A percentile compares a stretch with the other conserved stretches of the same genome.
phyloP scores from a whole-genome alignment of 2,888 invertebrate genomes.

The Alentia gelatinosa region DNA sequence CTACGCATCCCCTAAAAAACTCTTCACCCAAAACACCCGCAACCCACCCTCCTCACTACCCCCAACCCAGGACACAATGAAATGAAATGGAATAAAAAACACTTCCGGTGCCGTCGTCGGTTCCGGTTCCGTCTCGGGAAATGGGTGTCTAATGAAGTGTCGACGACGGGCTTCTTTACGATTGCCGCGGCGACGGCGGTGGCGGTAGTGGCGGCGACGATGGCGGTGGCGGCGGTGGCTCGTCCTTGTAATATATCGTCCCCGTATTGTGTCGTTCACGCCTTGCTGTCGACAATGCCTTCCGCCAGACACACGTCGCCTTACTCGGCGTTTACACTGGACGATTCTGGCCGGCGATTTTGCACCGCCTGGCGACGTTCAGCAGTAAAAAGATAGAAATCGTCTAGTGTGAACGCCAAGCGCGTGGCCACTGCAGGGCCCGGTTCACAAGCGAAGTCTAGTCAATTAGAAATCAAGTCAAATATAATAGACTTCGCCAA shows the following conservation, averaged over 20 bases:
- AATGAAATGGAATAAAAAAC: neutral
- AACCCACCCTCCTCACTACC: neutral
- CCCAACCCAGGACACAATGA: neutral
- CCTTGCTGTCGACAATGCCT: neutral
- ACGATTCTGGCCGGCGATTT: too few relatives aligned
- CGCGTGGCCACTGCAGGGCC: too few relatives aligned
- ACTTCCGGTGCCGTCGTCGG: slow-evolving; percentile 2
- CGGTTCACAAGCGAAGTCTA: too few relatives aligned
- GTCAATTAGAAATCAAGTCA: too few relatives aligned
- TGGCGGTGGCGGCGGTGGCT: neutral
- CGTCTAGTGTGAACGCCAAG: too few relatives aligned
- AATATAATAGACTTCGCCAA: too few relatives aligned
- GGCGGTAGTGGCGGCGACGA: too few relatives aligned
- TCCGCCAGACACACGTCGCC: too few relatives aligned
- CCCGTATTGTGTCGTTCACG: neutral
- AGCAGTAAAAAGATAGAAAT: too few relatives aligned
- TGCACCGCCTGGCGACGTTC: too few relatives aligned
- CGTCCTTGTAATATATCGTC: neutral
- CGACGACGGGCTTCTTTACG: neutral
- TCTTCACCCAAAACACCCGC: neutral
- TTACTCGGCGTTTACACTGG: too few relatives aligned
- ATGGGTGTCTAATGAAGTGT: neutral
- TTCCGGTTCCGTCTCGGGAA: neutral
- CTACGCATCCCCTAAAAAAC: neutral
- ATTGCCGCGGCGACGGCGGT: neutral